Evolutionary conservation across 2,888 invertebrate genomes (phyloP).

Genomic region (Tetragonisca angustula): DNA sequence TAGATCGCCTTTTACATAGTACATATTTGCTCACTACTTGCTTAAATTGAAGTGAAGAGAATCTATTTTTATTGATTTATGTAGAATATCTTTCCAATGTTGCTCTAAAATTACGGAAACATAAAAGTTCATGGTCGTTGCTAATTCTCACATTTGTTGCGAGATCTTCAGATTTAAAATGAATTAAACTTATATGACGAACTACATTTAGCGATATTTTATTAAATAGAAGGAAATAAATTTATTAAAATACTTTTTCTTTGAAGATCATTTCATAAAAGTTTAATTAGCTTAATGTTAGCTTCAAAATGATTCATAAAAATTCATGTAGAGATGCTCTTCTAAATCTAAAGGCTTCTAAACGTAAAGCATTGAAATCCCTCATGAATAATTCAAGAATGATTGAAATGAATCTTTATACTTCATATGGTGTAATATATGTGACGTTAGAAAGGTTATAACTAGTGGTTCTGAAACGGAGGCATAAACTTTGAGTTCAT

Average conservation of each 20-base stretch:
- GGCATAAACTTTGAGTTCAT: not conserved
- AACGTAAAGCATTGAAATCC: too few relatives aligned
- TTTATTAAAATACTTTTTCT: not conserved
- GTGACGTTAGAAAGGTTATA: too few relatives aligned
- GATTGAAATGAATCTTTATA: too few relatives aligned
- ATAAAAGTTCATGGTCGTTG: slow-evolving; percentile 19
- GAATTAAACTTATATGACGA: not conserved
- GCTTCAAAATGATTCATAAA: too few relatives aligned
- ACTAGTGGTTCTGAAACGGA: not conserved
- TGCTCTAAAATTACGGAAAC: not conserved
- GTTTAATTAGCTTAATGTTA: too few relatives aligned
- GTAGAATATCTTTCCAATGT: not conserved
- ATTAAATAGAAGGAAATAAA: not conserved
- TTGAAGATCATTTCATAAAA: not conserved
- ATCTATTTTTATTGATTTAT: not conserved
- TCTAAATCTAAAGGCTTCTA: too few relatives aligned
- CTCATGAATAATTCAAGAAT: too few relatives aligned
- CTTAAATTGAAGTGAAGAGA: not conserved
- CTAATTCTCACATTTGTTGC: slow-evolving; percentile 32
- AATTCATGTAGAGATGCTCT: too few relatives aligned
- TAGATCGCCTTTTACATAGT: slow-evolving; percentile 34
- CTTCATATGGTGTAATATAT: too few relatives aligned
- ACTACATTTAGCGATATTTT: not conserved
- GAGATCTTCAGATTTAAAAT: slow-evolving; percentile 45
- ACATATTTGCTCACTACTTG: not conserved